Evolutionary conservation across 2,113 vertebrate species (phyloP), one percentile per base, ranked within the genome.

Genomic region (Pangasianodon hypophthalmus): DNA sequence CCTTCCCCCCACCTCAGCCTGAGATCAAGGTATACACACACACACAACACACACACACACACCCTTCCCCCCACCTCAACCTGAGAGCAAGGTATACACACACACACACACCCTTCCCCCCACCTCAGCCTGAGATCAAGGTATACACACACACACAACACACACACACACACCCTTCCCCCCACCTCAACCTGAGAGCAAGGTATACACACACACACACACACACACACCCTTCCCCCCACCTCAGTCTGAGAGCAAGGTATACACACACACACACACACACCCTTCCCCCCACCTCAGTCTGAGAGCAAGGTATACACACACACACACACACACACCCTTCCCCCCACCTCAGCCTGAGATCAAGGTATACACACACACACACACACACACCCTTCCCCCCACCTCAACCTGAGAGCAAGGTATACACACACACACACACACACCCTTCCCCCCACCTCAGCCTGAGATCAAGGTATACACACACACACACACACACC

Each of bases 161-260:
- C 21, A 29, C 21, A 44, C 13, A 87, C 32, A n/a, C 88, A 54
- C 62, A 58, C n/a, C 3, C 46, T 3, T 11, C 7, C 44, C 13
- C 18, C 1, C 16, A 41, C 6, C 37, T 2, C 5, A 41, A 1
- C 14, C 37, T 44, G 37, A 19, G 32, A 44, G 41, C 37, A 41
- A 75, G 32, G 41, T 21, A 41, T 13, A 77, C 37, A 77, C 73
- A 77, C 44, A 79, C 37, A 46, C n/a, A n/a, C n/a, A n/a, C n/a
- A n/a, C n/a, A n/a, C n/a, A 99, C 93, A 99, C 98, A 0, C 98
- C 98, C 0, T 99, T 99, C 96, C 98, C 98, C 14, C 98, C 98
- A 1, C 94, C 96, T 0, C 98, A 98, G 93, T 98, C 97, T 4
- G 97, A 99, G 91, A 99, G 97, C 96, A 96, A 98, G 98, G 98